These are phyloP conservation scores for Trisateles emortualis DNA, from an alignment of 2,888 invertebrate genomes.

Conservation along the genomic window DNA sequence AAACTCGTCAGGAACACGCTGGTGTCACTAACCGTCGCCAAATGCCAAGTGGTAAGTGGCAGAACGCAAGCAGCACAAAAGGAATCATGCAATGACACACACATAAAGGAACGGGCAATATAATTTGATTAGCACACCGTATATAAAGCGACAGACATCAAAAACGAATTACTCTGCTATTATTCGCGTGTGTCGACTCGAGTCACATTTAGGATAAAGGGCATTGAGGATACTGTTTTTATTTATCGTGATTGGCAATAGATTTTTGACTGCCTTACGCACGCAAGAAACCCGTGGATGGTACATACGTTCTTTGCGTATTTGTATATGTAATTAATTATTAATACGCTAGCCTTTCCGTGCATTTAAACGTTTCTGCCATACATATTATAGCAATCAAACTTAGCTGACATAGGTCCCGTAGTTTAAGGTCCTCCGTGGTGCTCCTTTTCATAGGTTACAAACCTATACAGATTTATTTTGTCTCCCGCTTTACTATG, in stretches of 20 bases:
- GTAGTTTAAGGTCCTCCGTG: no score
- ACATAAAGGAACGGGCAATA: constrained; percentile 64
- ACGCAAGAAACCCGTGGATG: no score
- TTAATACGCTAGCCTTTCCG: no score
- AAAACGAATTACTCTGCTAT: constrained; percentile 70
- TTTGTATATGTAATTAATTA: no score
- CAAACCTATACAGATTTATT: no score
- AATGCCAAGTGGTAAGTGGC: constrained; percentile 36
- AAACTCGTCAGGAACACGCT: constrained; percentile 46
- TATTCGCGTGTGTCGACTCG: constrained; percentile 59
- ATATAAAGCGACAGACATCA: constrained; percentile 68
- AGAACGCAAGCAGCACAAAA: constrained; percentile 48
- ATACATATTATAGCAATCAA: no score
- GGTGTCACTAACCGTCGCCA: constrained; percentile 42
- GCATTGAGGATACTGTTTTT: constrained; percentile 51
- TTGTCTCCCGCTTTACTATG: no score
- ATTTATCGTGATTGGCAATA: constrained; percentile 48
- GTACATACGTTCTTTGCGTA: no score
- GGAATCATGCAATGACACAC: constrained; percentile 49
- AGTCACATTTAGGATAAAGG: constrained; percentile 58
- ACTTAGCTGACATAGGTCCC: no score
- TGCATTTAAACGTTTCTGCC: no score
- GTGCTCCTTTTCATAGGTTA: no score
- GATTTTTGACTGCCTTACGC: constrained; percentile 42
- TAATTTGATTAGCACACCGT: constrained; percentile 71